These are phyloP conservation scores for Ictalurus furcatus DNA, from an alignment of 2,113 vertebrate species.

Conservation along the genomic window DNA sequence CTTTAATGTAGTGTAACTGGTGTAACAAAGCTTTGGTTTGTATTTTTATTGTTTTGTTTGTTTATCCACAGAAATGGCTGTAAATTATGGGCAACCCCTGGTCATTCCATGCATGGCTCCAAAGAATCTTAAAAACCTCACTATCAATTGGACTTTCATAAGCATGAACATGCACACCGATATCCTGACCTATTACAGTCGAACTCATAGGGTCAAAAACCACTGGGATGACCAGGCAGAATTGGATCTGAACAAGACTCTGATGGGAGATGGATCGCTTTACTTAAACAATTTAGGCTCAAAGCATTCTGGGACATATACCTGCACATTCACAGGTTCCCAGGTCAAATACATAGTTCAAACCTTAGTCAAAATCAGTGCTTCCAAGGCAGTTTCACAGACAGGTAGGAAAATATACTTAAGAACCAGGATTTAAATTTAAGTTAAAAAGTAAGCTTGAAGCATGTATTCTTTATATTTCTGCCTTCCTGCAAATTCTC, in stretches of 20 bases:
- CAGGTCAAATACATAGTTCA: constrained; percentile 31
- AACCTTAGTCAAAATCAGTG: constrained; percentile 30
- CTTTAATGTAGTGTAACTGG: neutral
- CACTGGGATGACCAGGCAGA: constrained; percentile 5
- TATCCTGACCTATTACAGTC: constrained; percentile 48
- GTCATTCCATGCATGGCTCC: constrained; percentile 53
- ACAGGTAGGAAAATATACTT: neutral
- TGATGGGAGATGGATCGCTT: constrained; percentile 49
- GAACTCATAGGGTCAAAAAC: neutral
- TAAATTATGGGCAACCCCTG: constrained; percentile 29
- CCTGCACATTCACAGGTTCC: constrained; percentile 39
- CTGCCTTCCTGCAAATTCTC: neutral
- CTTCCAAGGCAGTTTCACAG: neutral
- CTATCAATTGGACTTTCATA: constrained; percentile 52
- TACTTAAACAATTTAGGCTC: constrained; percentile 31
- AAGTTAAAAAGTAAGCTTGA: neutral
- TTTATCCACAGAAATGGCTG: constrained; percentile 34
- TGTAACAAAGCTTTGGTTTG: neutral
- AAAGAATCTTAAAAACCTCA: constrained; percentile 43
- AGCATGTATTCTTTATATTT: neutral
- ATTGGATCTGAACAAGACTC: constrained; percentile 23
- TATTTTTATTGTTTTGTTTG: neutral
- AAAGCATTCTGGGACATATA: constrained; percentile 49
- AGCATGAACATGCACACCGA: constrained; percentile 2
- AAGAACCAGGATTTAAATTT: neutral